phyloP scores from a whole-genome alignment of 2,888 invertebrate genomes.

The Erynnis tages region DNA sequence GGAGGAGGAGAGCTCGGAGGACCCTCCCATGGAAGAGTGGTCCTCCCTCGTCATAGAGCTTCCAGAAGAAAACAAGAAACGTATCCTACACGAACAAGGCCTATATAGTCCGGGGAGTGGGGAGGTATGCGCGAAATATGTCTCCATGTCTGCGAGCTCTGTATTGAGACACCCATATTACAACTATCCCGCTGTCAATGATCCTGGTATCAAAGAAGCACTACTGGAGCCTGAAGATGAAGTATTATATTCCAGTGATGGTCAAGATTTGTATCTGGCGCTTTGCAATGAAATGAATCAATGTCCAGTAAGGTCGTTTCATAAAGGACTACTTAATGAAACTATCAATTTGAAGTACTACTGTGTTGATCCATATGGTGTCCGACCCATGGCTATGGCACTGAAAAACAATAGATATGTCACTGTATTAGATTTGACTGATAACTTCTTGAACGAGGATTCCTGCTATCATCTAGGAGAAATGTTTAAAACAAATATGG shows the following conservation, averaged over 20 bases:
- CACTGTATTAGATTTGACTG: conserved; percentile 49
- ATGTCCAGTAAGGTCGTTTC: conserved; percentile 49
- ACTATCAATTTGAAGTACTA: conserved; percentile 61
- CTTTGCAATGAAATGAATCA: conserved; percentile 57
- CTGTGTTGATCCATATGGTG: conserved; percentile 52
- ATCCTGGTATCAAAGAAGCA: conserved; percentile 60
- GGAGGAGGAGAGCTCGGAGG: conserved; percentile 49
- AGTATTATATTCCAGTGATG: conserved; percentile 53
- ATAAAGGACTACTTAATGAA: conserved; percentile 45
- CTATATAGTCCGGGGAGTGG: conserved; percentile 55
- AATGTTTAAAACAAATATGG: conserved; percentile 51
- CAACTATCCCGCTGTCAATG: conserved; percentile 56
- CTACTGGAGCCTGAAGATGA: conserved; percentile 44
- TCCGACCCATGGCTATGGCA: conserved; percentile 59
- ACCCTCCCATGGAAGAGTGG: conserved; percentile 60
- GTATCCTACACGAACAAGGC: conserved; percentile 40
- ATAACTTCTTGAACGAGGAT: conserved; percentile 58
- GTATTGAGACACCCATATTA: conserved; percentile 58
- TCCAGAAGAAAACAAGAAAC: conserved; percentile 46
- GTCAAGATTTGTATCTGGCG: conserved; percentile 57
- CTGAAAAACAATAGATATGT: conserved; percentile 53
- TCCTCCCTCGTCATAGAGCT: conserved; percentile 49
- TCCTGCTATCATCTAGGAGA: conserved; percentile 61
- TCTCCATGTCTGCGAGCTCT: conserved; percentile 54
- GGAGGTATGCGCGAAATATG: conserved; percentile 57